phyloP scores from a whole-genome alignment of 2,888 invertebrate genomes.

The Dicyrtoma fusca region DNA sequence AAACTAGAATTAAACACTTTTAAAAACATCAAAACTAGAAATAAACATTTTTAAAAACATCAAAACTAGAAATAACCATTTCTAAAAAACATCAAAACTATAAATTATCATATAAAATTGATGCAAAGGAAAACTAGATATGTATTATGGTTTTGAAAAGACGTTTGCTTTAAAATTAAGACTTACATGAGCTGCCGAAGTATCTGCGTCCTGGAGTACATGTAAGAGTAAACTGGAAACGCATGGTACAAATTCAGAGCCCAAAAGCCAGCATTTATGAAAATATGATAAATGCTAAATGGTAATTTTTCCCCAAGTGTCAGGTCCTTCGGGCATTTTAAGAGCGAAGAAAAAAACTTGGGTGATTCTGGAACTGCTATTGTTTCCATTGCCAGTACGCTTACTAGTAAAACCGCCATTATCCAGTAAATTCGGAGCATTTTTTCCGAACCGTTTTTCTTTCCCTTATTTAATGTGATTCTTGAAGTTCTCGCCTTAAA shows the following conservation, averaged over 20 bases:
- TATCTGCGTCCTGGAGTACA: constrained; percentile 8
- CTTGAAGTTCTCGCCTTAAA: no score
- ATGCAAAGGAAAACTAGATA: no score
- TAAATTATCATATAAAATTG: neutral
- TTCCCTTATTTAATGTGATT: neutral
- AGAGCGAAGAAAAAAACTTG: constrained; percentile 11
- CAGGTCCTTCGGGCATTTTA: neutral
- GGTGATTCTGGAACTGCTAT: neutral
- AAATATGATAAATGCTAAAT: neutral
- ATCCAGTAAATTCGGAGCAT: constrained; percentile 2
- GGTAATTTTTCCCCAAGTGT: neutral
- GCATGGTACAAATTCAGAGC: neutral
- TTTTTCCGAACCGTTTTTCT: constrained; percentile 15
- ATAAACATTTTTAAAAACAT: no score
- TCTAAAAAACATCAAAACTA: neutral
- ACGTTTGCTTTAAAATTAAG: no score
- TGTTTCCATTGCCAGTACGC: neutral
- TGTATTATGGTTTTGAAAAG: no score
- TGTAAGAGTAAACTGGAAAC: constrained; percentile 21
- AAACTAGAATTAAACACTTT: no score
- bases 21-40: no score
- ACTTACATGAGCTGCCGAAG: neutral
- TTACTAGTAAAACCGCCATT: neutral
- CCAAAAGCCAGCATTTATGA: constrained; percentile 1
- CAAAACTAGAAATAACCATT: neutral